Base-by-base conservation (phyloP, 2,113 vertebrate genomes). In the Cardinalis cardinalis region DNA sequence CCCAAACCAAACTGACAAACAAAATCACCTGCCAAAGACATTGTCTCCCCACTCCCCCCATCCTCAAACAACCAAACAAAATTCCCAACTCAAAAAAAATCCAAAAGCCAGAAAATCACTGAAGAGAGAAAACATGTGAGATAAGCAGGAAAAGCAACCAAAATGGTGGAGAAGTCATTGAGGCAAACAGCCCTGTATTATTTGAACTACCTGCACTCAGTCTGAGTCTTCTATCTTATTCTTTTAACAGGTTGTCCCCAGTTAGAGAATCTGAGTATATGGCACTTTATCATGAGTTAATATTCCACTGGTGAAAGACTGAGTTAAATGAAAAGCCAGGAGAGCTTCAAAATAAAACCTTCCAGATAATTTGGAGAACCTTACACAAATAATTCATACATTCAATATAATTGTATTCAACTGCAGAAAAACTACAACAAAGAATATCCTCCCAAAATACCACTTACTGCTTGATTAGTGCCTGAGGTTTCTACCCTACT, bases 1-100 rank as follows among this genome's bases (percentile, higher is more conserved):
- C 12, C 12, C 11, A 52, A 64, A 16, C 10, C 49, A 58, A 49
- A 26, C 6, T 0, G 1, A 49, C 16, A 55, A 78, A 83, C 20
- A 31, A 14, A 49, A 18, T 9, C 28, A 49, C 3, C 3, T 9
- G 10, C 7, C 6, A 15, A 51, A 19, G 26, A 56, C 12, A 65
- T 17, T 18, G 4, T 10, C 5, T 23, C 2, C 5, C 5, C 24
- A 40, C 12, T 10, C 7, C 10, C 3, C 4, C 4, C 3, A 25
- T 24, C 0, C 2, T 5, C 43, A 66, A 69, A 36, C n/a, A 34
- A 12, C 0, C 5, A 43, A 52, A 23, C 5, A 43, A 59, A 80
- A 71, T 8, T 1, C 10, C 6, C 12, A 55, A 46, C 8, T 17
- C 8, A 7, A 31, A 61, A 38, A 31, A 20, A 53, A 11, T 18